These are phyloP conservation scores for Xanthia icteritia DNA, from an alignment of 2,888 invertebrate species.

Conservation along the genomic window DNA sequence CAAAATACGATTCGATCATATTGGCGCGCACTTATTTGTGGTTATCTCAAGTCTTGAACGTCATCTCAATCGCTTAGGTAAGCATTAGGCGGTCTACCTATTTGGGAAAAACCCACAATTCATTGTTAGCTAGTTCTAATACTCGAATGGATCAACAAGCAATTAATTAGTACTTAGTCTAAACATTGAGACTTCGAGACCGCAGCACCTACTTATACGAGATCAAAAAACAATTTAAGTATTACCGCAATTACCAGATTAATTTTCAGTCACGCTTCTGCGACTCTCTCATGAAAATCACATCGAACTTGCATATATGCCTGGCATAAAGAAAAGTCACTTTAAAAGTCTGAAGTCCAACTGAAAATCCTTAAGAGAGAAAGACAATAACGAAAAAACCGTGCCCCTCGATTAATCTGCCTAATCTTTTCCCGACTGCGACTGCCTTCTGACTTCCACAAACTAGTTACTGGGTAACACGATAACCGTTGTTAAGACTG, in stretches of 20 bases:
- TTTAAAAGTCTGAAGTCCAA: neutral
- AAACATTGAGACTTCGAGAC: neutral
- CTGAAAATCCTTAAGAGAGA: neutral
- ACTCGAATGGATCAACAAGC: neutral
- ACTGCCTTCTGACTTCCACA: no score
- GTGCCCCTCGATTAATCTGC: no score
- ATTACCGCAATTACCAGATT: neutral
- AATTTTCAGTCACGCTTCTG: neutral
- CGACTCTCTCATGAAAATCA: neutral
- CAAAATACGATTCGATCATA: constrained; percentile 7
- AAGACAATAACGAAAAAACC: neutral
- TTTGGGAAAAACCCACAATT: constrained; percentile 19
- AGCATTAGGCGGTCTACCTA: neutral
- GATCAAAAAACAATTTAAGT: neutral
- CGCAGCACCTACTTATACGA: no score
- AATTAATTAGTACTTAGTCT: neutral
- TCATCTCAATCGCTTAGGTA: constrained; percentile 9
- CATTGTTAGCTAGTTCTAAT: neutral
- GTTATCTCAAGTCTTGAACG: constrained; percentile 8
- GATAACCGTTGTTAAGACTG: no score
- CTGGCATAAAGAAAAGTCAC: neutral
- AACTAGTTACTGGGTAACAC: neutral
- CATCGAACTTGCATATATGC: neutral
- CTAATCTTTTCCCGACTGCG: no score
- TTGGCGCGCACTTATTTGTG: constrained; percentile 4